phyloP scores from a whole-genome alignment of 2,797 vertebrate genomes.

The Poecilia velifera region DNA sequence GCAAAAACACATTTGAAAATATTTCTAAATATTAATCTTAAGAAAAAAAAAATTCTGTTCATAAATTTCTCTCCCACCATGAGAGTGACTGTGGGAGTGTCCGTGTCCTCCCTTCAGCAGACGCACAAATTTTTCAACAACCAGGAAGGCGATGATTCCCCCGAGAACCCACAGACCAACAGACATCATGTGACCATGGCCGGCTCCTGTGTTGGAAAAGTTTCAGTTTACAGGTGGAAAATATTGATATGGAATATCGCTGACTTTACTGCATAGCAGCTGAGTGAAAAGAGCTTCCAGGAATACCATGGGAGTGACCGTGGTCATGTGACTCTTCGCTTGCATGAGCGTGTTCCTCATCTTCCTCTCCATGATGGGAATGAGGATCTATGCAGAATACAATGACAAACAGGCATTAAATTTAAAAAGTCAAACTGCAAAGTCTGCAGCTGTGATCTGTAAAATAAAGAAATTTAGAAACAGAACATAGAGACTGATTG shows the following conservation, averaged over 20 bases:
- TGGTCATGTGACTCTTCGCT: constrained; percentile 75
- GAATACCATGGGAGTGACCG: constrained; percentile 86
- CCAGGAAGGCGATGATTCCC: constrained; percentile 91
- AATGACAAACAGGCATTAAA: neutral
- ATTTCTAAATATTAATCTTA: neutral
- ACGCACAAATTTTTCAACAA: constrained; percentile 93
- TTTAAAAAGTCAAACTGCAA: neutral
- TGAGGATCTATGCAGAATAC: constrained; percentile 82
- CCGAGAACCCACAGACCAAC: constrained; percentile 92
- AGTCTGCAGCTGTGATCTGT: neutral
- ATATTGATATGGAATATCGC: neutral
- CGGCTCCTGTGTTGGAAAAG: constrained; percentile 67
- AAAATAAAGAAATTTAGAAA: neutral
- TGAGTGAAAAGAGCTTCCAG: neutral
- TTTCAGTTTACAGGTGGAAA: neutral
- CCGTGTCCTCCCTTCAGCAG: constrained; percentile 87
- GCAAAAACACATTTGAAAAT: neutral
- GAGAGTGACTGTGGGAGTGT: constrained; percentile 76
- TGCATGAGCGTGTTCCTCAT: constrained; percentile 60
- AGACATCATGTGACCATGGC: constrained; percentile 88
- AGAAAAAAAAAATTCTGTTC: neutral
- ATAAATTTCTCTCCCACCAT: constrained; percentile 30
- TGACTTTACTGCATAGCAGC: neutral
- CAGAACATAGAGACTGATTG: neutral
- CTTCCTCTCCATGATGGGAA: constrained; percentile 76